These are phyloP conservation scores for Ormyrus pomaceus DNA, from an alignment of 2,888 invertebrate species.

Conservation along the genomic window DNA sequence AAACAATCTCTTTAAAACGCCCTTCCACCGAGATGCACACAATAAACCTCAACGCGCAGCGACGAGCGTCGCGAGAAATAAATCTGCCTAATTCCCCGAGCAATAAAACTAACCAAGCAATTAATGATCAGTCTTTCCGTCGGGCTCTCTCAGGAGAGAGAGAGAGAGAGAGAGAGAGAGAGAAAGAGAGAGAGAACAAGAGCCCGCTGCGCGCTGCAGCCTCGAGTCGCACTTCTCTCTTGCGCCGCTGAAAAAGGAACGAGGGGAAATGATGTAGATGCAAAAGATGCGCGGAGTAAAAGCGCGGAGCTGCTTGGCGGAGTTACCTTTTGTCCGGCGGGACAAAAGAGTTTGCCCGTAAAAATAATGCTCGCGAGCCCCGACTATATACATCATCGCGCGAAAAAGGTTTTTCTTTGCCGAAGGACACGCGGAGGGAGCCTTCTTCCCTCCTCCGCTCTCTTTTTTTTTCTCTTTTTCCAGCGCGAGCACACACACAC, in stretches of 20 bases:
- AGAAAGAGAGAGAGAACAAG: constrained; percentile 5
- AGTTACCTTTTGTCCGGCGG: constrained; percentile 39
- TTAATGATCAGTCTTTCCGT: no score
- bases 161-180: background rate
- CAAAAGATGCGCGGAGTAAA: constrained; percentile 44
- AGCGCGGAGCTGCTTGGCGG: background rate
- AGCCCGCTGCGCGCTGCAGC: background rate
- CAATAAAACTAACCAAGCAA: no score
- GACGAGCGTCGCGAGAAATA: no score
- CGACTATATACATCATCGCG: background rate
- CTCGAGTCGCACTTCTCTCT: no score
- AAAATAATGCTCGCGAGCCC: constrained; percentile 28
- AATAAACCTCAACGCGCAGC: no score
- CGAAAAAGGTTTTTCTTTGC: constrained; percentile 29
- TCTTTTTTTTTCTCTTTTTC: no score
- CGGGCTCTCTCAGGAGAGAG: background rate
- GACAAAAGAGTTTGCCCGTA: constrained; percentile 35
- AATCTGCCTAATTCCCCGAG: no score
- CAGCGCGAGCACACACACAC: background rate
- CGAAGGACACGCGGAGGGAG: constrained; percentile 12
- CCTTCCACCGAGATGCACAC: no score
- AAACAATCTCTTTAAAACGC: no score
- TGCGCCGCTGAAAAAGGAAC: constrained; percentile 1
- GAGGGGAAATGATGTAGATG: constrained; percentile 53
- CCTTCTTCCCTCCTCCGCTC: no score